A percentile compares a stretch with the other conserved stretches of the same genome.
These are phyloP conservation scores for Meleagris gallopavo DNA, from an alignment of 2,113 vertebrate species.

Conservation along the genomic window DNA sequence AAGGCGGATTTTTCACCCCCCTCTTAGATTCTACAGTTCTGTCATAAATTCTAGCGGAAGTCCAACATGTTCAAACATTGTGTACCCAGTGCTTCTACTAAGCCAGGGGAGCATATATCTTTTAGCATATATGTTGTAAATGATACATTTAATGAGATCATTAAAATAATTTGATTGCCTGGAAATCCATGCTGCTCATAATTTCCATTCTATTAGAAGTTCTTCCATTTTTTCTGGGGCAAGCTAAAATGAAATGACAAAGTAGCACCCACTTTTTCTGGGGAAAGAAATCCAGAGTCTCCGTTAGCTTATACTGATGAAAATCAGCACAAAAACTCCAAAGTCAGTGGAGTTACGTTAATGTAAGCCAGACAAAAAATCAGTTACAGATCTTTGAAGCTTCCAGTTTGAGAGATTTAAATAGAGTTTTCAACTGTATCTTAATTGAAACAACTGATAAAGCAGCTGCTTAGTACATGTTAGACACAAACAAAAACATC, in stretches of 20 bases:
- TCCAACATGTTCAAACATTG: conserved; percentile 46
- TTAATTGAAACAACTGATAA: background rate
- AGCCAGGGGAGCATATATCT: background rate
- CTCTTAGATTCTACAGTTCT: conserved; percentile 28
- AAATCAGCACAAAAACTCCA: background rate
- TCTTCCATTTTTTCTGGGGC: background rate
- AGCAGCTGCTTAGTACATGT: background rate
- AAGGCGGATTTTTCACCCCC: background rate
- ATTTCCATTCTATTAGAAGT: conserved; percentile 33
- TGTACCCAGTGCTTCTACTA: background rate
- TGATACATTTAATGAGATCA: conserved; percentile 40
- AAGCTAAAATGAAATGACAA: background rate
- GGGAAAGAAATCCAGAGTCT: background rate
- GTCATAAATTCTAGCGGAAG: background rate
- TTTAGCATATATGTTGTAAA: conserved; percentile 32
- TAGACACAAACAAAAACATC: background rate
- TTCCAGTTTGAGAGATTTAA: background rate
- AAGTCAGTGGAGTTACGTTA: background rate
- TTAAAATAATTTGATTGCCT: conserved; percentile 59
- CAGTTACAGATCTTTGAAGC: background rate
- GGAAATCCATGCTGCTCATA: conserved; percentile 40
- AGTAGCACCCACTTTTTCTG: background rate
- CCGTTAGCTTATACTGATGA: background rate
- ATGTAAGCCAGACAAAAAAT: background rate
- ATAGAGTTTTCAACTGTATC: background rate